Evolutionary conservation across 2,113 vertebrate genomes (phyloP).

Genomic region (Glareola pratincola): DNA sequence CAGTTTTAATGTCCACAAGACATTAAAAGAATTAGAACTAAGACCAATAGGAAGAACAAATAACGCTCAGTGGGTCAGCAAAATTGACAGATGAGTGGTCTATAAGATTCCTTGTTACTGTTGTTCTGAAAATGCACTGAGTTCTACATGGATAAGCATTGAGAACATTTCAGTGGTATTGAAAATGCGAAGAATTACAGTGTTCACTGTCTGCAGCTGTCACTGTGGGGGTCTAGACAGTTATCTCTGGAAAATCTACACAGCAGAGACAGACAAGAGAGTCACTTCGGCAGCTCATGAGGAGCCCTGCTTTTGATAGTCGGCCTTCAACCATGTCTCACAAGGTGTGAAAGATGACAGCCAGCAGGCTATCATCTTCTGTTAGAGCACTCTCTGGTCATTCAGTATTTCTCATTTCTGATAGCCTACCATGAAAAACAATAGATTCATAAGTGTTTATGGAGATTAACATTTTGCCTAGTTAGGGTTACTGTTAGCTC

Average conservation of each 20-base stretch:
- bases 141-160: neutral
- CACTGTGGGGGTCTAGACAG: neutral
- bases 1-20: neutral
- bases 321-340: neutral
- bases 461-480: neutral
- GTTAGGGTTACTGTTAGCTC: neutral
- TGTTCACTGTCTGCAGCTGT: neutral
- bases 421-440: neutral
- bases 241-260: neutral
- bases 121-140: neutral
- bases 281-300: neutral
- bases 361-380: neutral
- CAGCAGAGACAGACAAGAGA: neutral
- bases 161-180: neutral
- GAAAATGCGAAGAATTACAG: neutral
- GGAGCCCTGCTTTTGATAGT: neutral
- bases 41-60: neutral
- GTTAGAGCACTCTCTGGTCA: neutral
- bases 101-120: neutral
- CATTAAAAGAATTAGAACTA: neutral
- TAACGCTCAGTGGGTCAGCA: neutral
- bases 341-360: neutral
- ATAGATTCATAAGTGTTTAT: neutral
- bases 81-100: neutral
- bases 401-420: neutral